Percentiles rank a stretch among this genome's conserved stretches.
phyloP scores from a whole-genome alignment of 1,140 invertebrate species.

The Daktulosphaira vitifoliae region DNA sequence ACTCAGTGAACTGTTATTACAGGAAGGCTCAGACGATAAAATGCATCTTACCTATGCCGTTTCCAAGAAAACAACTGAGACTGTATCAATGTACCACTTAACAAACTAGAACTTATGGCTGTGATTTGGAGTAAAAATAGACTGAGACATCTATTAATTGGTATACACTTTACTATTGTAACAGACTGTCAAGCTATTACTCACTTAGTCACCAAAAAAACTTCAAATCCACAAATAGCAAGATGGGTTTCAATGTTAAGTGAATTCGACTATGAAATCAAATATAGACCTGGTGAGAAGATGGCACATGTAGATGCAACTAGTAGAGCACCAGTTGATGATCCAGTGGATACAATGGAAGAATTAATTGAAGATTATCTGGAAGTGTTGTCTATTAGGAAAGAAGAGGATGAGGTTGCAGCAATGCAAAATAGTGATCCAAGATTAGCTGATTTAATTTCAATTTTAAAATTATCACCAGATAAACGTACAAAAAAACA shows the following conservation, averaged over 20 bases:
- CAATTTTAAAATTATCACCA: background rate
- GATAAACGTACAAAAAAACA: background rate
- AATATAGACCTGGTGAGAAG: conserved; percentile 38
- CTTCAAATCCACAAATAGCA: conserved; percentile 39
- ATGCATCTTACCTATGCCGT: conserved; percentile 10
- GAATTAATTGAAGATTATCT: background rate
- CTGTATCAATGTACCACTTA: conserved; percentile 12
- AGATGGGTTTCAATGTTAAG: conserved; percentile 41
- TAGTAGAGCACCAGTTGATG: conserved; percentile 37
- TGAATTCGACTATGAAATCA: conserved; percentile 38
- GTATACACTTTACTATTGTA: background rate
- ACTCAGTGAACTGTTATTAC: background rate
- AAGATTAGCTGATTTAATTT: too few relatives aligned
- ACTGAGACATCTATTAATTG: background rate
- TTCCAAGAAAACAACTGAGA: conserved; percentile 4
- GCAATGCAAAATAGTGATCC: too few relatives aligned
- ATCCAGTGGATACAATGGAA: background rate
- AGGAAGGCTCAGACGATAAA: background rate
- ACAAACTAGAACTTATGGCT: conserved; percentile 15
- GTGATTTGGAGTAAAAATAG: background rate
- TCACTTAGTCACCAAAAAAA: background rate
- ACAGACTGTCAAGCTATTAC: conserved; percentile 7
- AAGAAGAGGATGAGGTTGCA: background rate
- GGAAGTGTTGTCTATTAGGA: background rate
- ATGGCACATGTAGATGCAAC: conserved; percentile 43